Conservation (phyloP, 2,888 invertebrate genomes). For the Myopa testacea region DNA sequence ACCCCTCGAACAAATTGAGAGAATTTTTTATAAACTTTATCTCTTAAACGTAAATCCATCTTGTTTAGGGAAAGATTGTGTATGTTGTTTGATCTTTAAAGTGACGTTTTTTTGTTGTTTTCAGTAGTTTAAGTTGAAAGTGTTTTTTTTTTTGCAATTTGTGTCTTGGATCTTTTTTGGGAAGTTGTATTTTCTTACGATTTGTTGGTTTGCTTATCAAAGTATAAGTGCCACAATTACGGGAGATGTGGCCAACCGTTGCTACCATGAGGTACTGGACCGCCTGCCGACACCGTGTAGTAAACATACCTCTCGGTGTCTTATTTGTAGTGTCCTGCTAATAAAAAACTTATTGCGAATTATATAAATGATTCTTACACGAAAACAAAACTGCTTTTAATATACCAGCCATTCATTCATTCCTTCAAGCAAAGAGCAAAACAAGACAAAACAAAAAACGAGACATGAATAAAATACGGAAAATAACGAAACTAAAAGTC, state of each 20-base stretch:
- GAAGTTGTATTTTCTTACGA: constrained; percentile 43
- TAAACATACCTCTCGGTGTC: not conserved
- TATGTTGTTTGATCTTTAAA: constrained; percentile 39
- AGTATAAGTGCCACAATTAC: constrained; percentile 51
- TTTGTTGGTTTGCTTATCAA: constrained; percentile 48
- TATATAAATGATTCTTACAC: not conserved
- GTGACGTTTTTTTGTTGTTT: constrained; percentile 41
- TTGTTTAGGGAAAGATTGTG: constrained; percentile 40
- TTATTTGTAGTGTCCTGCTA: not conserved
- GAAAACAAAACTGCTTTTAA: no score
- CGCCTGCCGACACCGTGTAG: constrained; percentile 43
- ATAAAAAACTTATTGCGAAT: constrained; percentile 13
- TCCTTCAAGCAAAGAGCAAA: no score
- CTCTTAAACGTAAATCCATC: constrained; percentile 44
- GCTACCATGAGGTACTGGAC: constrained; percentile 50
- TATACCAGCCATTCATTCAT: no score
- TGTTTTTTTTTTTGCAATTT: constrained; percentile 45
- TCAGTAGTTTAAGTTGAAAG: constrained; percentile 41
- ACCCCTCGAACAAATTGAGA: constrained; percentile 44
- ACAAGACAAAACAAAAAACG: no score
- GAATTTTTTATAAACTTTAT: constrained; percentile 44
- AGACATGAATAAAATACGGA: no score
- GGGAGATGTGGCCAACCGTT: constrained; percentile 51
- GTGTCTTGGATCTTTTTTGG: constrained; percentile 33
- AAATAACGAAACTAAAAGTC: no score